These are phyloP conservation scores for Galemys pyrenaicus DNA, from an alignment of 2,113 vertebrate species.

Conservation along the genomic window DNA sequence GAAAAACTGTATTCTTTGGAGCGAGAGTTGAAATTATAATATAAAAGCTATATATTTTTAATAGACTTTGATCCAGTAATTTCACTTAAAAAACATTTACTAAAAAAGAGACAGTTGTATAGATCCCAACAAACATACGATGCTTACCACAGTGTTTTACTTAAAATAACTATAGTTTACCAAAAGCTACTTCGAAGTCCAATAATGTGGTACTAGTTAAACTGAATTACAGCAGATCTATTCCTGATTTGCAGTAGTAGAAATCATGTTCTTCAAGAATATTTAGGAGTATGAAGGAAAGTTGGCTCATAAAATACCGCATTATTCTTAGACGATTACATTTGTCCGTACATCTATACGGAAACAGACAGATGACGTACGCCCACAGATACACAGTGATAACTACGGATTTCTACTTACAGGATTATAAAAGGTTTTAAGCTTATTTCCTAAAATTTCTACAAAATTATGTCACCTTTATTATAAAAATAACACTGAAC, in stretches of 20 bases:
- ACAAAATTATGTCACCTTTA: background rate
- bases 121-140: background rate
- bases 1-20: background rate
- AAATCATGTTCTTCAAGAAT: slow-evolving; percentile 9
- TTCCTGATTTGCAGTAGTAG: background rate
- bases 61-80: background rate
- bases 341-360: background rate
- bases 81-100: background rate
- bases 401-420: background rate
- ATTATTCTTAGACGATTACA: background rate
- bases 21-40: background rate
- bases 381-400: background rate
- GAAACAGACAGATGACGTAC: background rate
- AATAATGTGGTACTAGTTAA: background rate
- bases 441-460: background rate
- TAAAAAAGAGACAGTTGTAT: background rate
- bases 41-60: background rate
- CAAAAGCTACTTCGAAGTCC: background rate
- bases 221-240: background rate
- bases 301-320: background rate
- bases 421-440: background rate
- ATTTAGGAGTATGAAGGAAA: background rate
- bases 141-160: background rate
- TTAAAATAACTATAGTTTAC: background rate
- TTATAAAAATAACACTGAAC: background rate